phyloP scores from a whole-genome alignment of 35 echinoderm and acorn worm genomes.

The Apostichopus parvimensis region DNA sequence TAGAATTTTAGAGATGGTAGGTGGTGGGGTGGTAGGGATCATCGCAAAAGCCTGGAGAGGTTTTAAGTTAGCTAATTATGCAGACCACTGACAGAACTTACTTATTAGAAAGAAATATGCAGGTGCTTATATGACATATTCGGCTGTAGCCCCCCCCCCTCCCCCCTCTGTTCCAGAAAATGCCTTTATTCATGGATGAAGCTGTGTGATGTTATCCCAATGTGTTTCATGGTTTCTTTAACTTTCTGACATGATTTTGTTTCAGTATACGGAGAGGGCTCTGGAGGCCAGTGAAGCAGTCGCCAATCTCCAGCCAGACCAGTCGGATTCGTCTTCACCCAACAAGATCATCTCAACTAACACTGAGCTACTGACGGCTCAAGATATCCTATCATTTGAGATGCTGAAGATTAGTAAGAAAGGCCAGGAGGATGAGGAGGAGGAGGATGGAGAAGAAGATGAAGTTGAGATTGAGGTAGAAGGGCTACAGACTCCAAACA shows the following conservation, averaged over 20 bases:
- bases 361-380: constrained; percentile 83
- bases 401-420: constrained; percentile 76
- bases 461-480: constrained; percentile 41
- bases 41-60: too few species aligned
- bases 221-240: too few species aligned
- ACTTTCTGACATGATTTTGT: not conserved
- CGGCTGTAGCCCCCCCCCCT: too few species aligned
- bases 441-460: constrained; percentile 48
- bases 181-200: too few species aligned
- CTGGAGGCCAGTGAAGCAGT: constrained; percentile 62
- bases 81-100: too few species aligned
- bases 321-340: constrained; percentile 56
- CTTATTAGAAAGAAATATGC: too few species aligned
- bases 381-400: constrained; percentile 92
- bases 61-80: too few species aligned
- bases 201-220: too few species aligned
- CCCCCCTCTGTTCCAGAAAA: too few species aligned
- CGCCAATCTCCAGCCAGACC: constrained; percentile 69
- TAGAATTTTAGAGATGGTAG: too few species aligned
- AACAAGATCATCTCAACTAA: constrained; percentile 70
- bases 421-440: constrained; percentile 53
- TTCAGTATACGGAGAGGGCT: not conserved
- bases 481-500: constrained; percentile 83
- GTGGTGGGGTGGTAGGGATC: too few species aligned
- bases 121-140: too few species aligned